phyloP scores from a whole-genome alignment of 2,797 vertebrate species.

The Gadopsis bispinosus region DNA sequence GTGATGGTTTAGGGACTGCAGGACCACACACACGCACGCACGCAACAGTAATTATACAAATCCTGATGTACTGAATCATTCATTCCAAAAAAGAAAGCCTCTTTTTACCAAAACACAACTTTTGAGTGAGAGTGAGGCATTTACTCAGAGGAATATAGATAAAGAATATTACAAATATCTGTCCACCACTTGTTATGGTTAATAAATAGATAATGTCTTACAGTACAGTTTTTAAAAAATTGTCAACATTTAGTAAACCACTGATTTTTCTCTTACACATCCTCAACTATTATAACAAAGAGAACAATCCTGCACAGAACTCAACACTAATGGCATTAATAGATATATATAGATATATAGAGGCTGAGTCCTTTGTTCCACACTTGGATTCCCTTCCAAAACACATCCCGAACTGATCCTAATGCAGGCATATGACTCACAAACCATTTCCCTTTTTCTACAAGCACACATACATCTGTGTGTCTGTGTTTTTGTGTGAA shows the following conservation, averaged over 20 bases:
- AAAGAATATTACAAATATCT: conserved; percentile 1
- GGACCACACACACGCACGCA: conserved; percentile 47
- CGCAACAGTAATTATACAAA: conserved; percentile 41
- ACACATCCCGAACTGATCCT: conserved; percentile 62
- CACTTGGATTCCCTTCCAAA: conserved; percentile 43
- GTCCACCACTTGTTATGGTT: not conserved
- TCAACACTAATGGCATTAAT: conserved; percentile 25
- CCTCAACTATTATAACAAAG: conserved; percentile 18
- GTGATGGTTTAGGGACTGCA: not conserved
- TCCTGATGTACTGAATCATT: not conserved
- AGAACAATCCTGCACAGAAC: conserved; percentile 26
- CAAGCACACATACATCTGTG: conserved; percentile 3
- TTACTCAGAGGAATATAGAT: not conserved
- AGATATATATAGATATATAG: not conserved
- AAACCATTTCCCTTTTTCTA: conserved; percentile 43
- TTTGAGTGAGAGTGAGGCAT: conserved; percentile 1
- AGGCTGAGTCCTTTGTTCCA: conserved; percentile 63
- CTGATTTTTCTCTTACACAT: not conserved
- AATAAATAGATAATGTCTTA: not conserved
- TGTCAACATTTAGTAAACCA: not conserved
- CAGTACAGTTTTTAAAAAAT: not conserved
- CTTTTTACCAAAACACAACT: conserved; percentile 9
- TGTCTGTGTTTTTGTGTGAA: conserved; percentile 3
- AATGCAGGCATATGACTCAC: conserved; percentile 56
- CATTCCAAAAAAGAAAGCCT: conserved; percentile 11